Base-by-base conservation (phyloP, 2,797 vertebrate species). In the Eulemur mongoz region DNA sequence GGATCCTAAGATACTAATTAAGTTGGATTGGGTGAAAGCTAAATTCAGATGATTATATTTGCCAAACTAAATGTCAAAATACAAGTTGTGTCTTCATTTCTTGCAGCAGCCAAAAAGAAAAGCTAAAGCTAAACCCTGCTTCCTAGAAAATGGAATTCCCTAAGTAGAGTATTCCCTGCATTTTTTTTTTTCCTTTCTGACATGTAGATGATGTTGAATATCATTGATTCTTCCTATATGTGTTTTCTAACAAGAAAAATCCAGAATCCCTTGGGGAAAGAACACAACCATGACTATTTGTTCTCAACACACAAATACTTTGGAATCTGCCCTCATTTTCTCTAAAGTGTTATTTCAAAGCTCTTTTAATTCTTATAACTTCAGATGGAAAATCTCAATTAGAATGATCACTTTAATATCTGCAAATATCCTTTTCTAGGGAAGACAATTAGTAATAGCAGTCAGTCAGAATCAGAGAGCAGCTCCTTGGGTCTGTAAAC, bases 21-120 rank as follows among this genome's bases (percentile, higher is more conserved):
- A 54, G 43, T 76, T 91, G 30, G 76, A 63, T 63, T 84, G 50
- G 45, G 63, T 38, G 35, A 79, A 94, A 88, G 52, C 32, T 79
- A 95, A 93, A 73, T 94, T 96, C 90, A 59, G 38, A 65, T 57
- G 17, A 79, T 65, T 97, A 15, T 35, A 67, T 80, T 95, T 88
- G 43, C 78, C n/a, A 95, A 52, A 59, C 20, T 52, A 79, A 91
- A 69, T 83, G 91, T 91, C 54, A 57, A 88, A 95, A 83, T 20
- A 78, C 52, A 81, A 87, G 75, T 78, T 90, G 20, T 61, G 23
- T 83, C 43, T 92, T 88, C 35, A 45, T 81, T 86, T 86, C 80
- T 93, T 72, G 13, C 2, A 87, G 48, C 48, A 59, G 38, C 40
- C 76, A 87, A 70, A 45, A 87, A 52, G 27, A 17, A 67, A 84